These are phyloP conservation scores for Seriola rivoliana DNA, from an alignment of 2,113 vertebrate species.

Conservation along the genomic window DNA sequence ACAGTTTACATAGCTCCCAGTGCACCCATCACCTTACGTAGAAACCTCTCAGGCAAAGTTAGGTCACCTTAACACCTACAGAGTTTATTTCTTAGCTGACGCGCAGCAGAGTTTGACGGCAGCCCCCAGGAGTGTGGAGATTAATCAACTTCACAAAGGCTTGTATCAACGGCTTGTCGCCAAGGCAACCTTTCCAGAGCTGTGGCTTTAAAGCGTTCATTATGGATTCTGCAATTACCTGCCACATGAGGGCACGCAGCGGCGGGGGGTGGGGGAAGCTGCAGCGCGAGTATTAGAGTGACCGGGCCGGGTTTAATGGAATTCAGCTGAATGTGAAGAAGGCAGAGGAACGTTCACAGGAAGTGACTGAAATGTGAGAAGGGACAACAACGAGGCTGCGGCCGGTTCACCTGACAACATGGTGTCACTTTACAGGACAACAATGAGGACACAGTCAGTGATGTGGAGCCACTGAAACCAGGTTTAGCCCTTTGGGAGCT, in stretches of 20 bases:
- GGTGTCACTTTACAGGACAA: conserved; percentile 7
- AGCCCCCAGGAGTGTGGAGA: background rate
- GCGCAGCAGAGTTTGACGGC: background rate
- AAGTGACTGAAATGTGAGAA: conserved; percentile 5
- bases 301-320: background rate
- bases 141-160: conserved; percentile 50
- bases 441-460: background rate
- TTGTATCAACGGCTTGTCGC: conserved; percentile 2
- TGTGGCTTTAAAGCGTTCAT: conserved; percentile 22
- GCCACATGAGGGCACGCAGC: background rate
- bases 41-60: background rate
- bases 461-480: too few species aligned
- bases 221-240: conserved; percentile 48
- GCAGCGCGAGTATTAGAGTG: background rate
- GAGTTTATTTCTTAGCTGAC: conserved; percentile 2
- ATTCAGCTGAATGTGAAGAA: background rate
- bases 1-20: background rate
- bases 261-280: background rate
- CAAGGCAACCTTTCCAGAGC: conserved; percentile 33
- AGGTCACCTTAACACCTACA: conserved; percentile 35
- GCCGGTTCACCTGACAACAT: background rate
- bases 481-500: too few species aligned
- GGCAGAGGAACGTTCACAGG: background rate
- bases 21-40: background rate
- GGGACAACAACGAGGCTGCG: background rate